Conservation (phyloP, 2,888 invertebrate species). For the Tanypteryx hageni region DNA sequence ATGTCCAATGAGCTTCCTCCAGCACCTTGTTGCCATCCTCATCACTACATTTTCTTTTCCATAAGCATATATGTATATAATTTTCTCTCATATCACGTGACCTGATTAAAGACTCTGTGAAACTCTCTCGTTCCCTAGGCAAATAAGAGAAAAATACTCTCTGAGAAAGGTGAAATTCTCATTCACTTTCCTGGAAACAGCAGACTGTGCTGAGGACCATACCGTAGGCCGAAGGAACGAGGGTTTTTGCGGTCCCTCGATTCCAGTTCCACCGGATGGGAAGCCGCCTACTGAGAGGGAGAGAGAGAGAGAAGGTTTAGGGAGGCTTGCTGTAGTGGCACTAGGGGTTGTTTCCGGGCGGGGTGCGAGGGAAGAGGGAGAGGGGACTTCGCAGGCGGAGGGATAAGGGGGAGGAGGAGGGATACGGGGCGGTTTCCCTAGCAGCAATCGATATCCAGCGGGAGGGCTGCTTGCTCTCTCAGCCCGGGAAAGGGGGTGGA, state of each 20-base stretch:
- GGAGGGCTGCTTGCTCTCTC: slow-evolving; percentile 49
- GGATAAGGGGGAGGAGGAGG: not conserved
- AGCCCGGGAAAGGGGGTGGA: slow-evolving; percentile 57
- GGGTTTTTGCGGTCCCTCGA: not conserved
- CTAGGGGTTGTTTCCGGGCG: slow-evolving; percentile 49
- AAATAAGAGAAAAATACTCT: not conserved
- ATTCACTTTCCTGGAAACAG: no score
- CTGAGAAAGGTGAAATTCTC: not conserved
- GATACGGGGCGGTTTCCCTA: slow-evolving; percentile 57
- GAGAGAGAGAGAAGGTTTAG: not conserved
- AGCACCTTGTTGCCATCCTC: no score
- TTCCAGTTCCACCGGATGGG: slow-evolving; percentile 27
- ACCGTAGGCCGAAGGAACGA: not conserved
- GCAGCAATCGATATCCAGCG: slow-evolving; percentile 63
- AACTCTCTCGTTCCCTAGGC: not conserved
- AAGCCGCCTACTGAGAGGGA: not conserved
- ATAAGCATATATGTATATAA: no score
- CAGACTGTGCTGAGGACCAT: not conserved
- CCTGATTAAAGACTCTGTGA: not conserved
- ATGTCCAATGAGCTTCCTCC: no score
- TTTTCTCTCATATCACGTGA: not conserved
- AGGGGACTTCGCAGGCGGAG: not conserved
- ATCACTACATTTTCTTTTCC: no score
- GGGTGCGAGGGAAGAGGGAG: not conserved
- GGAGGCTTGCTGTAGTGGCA: slow-evolving; percentile 24